A percentile compares a stretch with the other conserved stretches of the same genome.
Evolutionary conservation across 2,113 vertebrate genomes (phyloP).

Genomic region (Elephas maximus): DNA sequence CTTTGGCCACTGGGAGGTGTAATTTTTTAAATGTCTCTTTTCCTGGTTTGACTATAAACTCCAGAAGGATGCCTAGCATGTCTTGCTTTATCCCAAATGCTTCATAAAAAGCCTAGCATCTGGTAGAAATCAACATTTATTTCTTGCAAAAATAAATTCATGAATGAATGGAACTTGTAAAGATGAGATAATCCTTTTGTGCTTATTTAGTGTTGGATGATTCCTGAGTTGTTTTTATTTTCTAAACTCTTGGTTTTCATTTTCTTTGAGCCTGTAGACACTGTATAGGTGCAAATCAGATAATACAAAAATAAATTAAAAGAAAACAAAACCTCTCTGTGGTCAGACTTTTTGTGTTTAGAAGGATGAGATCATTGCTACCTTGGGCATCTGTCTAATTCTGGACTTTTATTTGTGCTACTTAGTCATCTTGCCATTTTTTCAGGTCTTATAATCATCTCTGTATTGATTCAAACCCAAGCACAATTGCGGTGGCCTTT

Average conservation of each 20-base stretch:
- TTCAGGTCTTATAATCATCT: not conserved
- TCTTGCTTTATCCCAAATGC: not conserved
- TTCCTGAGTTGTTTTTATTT: conserved; percentile 22
- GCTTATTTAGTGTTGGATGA: not conserved
- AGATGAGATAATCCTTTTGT: not conserved
- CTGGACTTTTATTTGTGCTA: not conserved
- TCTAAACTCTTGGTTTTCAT: not conserved
- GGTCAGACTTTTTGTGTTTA: not conserved
- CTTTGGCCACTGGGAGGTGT: not conserved
- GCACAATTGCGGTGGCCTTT: not conserved
- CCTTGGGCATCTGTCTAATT: not conserved
- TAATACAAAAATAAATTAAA: conserved; percentile 8
- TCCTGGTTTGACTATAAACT: not conserved
- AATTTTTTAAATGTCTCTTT: not conserved
- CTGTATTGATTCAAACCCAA: not conserved
- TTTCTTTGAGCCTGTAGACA: not conserved
- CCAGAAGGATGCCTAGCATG: not conserved
- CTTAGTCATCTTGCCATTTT: not conserved
- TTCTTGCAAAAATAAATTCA: not conserved
- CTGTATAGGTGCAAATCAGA: not conserved
- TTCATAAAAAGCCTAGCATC: not conserved
- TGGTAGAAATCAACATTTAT: not conserved
- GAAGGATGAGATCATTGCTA: not conserved
- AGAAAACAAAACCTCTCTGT: conserved; percentile 5
- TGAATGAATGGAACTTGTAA: not conserved